Evolutionary conservation across 2,113 vertebrate species (phyloP), one percentile per base, ranked within the genome.

Genomic region (Apodemus speciosus): DNA sequence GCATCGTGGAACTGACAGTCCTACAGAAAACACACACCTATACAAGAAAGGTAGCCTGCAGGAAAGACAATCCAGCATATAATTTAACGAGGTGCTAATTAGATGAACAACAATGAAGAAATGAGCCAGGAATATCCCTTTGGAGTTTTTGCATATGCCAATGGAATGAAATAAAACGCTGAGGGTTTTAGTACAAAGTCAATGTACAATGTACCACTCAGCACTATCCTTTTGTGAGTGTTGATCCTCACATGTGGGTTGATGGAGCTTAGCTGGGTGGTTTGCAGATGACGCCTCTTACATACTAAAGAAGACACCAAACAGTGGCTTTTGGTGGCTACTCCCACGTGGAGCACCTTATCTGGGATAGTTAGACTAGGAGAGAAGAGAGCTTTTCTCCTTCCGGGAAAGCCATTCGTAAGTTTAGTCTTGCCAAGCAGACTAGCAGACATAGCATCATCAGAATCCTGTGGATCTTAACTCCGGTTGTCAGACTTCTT

Each of bases 1-100:
- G 89, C 91, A 21, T 94, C 92, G 27, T 0, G 10, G 94, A 85
- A 92, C 80, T 94, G 94, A 96, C 96, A 97, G 89, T n/a, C 68
- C 40, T 58, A 53, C 25, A 46, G 91, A 91, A 96, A 92, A 93
- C 95, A 96, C 73, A 95, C 95, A 95, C 95, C 95, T 87, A 94
- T 95, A 85, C 60, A 21, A 87, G 94, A 92, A 92, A 92, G 27
- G 80, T 13, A 91, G 76, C 95, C 93, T 62, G 6, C 58, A 93
- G 94, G 66, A 89, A 84, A 95, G 94, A 77, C 6, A 20, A 43
- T 51, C 87, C 14, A 58, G 92, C 71, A 69, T 92, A 69, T 90
- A 80, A 94, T 95, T 97, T 94, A 96, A 64, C 93, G 81, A 93
- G 84, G 87, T 85, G 85, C 91, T 97, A 97, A 97, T 95, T 94